Percentiles rank a stretch among this genome's conserved stretches.
phyloP scores from a whole-genome alignment of 1,140 invertebrate species.

The Neodiprion virginianus region DNA sequence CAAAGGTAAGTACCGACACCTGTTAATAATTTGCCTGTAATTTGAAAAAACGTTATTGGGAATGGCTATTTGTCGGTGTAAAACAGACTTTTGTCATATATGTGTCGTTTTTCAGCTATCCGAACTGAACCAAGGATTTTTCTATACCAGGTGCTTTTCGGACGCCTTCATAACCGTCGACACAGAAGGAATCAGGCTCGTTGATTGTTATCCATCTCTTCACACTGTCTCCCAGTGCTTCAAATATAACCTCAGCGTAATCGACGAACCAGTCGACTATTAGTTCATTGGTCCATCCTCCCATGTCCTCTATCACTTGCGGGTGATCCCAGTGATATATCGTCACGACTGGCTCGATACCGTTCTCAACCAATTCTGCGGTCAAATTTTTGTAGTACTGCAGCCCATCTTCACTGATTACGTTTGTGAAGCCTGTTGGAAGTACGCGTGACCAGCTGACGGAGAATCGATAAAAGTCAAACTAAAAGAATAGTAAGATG shows the following conservation, averaged over 20 bases:
- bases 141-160: neutral
- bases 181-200: conserved; percentile 24
- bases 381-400: conserved; percentile 70
- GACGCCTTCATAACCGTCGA: conserved; percentile 42
- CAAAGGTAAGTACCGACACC: conserved; percentile 62
- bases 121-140: neutral
- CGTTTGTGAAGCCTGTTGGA: conserved; percentile 56
- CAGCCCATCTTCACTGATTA: conserved; percentile 59
- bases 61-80: neutral
- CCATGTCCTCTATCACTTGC: conserved; percentile 67
- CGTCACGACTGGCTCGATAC: conserved; percentile 41
- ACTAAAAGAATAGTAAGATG: conserved; percentile 32
- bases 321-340: conserved; percentile 60
- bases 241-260: conserved; percentile 46
- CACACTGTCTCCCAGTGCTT: conserved; percentile 32
- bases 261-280: conserved; percentile 63
- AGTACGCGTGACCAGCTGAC: conserved; percentile 66
- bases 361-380: conserved; percentile 51
- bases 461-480: conserved; percentile 65
- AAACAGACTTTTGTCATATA: neutral
- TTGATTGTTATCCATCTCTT: conserved; percentile 23
- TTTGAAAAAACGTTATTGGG: no score
- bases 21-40: conserved; percentile 51
- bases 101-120: neutral
- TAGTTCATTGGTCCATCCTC: conserved; percentile 63